Evolutionary conservation across 1,140 invertebrate genomes (phyloP).

Genomic region (Drosophila oshimai): DNA sequence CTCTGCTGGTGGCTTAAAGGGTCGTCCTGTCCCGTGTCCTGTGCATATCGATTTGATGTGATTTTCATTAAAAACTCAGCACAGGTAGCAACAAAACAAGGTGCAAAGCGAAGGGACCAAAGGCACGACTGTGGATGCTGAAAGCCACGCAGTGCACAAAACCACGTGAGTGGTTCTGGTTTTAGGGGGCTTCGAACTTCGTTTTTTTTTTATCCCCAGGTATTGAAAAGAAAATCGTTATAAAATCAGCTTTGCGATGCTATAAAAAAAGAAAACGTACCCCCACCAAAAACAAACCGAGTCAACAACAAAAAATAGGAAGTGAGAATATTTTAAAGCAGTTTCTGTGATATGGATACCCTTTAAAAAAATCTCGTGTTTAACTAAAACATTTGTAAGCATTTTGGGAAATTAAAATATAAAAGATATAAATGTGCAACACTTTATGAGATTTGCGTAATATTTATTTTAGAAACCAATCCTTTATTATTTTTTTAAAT

Average conservation of each 20-base stretch:
- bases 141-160: conserved; percentile 44
- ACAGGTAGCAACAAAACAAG: conserved; percentile 55
- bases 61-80: conserved; percentile 76
- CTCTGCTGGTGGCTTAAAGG: conserved; percentile 30
- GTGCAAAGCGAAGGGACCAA: background rate
- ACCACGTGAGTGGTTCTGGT: conserved; percentile 41
- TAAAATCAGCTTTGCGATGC: conserved; percentile 55
- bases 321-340: background rate
- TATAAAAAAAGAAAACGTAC: background rate
- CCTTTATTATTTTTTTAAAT: too few species aligned
- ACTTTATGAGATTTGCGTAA: too few species aligned
- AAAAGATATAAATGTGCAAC: too few species aligned
- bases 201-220: background rate
- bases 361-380: background rate
- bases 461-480: too few species aligned
- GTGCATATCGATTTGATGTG: conserved; percentile 75
- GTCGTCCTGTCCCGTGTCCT: conserved; percentile 31
- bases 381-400: background rate
- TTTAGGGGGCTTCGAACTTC: background rate
- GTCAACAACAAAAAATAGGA: background rate
- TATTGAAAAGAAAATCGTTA: conserved; percentile 52
- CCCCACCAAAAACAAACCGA: background rate
- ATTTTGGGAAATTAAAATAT: too few species aligned
- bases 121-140: conserved; percentile 6
- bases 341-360: too few species aligned